Percentiles rank a stretch among this genome's conserved stretches.
Conservation (phyloP, 2,888 invertebrate genomes). For the Xylocampa areola region DNA sequence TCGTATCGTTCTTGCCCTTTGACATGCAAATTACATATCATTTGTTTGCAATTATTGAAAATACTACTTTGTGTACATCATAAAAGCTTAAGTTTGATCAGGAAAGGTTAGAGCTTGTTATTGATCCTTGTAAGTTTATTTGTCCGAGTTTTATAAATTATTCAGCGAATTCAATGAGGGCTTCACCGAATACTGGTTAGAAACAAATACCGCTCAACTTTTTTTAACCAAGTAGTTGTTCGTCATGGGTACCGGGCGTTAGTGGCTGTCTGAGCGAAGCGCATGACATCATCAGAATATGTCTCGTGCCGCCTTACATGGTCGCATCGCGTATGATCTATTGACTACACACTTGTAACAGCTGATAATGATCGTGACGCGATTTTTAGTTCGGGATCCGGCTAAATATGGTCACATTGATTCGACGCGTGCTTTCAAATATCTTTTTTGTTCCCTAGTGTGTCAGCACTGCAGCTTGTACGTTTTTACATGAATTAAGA, state of each 20-base stretch:
- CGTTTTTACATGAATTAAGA: constrained; percentile 59
- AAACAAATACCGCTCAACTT: constrained; percentile 37
- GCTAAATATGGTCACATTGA: constrained; percentile 73
- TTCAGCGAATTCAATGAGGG: neutral
- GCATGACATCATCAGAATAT: constrained; percentile 85
- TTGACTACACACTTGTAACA: constrained; percentile 76
- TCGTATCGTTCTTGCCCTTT: constrained; percentile 30
- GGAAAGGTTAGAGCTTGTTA: constrained; percentile 18
- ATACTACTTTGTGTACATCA: constrained; percentile 17
- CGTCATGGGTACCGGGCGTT: constrained; percentile 66
- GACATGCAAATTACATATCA: constrained; percentile 48
- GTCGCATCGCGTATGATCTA: constrained; percentile 84
- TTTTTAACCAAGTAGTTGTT: constrained; percentile 54
- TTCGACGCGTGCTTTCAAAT: constrained; percentile 56
- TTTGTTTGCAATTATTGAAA: constrained; percentile 36
- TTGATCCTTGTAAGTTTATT: constrained; percentile 11
- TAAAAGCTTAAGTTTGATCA: constrained; percentile 2
- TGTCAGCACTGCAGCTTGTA: constrained; percentile 60
- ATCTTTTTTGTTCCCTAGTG: constrained; percentile 47
- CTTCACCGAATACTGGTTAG: constrained; percentile 27
- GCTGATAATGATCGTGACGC: constrained; percentile 81
- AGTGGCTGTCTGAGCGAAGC: constrained; percentile 63
- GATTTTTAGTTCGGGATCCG: constrained; percentile 68
- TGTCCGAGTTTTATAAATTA: neutral
- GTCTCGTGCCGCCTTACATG: constrained; percentile 84